These are phyloP conservation scores for Macroteleia sp. DNA, from an alignment of 2,888 invertebrate genomes.

Conservation along the genomic window DNA sequence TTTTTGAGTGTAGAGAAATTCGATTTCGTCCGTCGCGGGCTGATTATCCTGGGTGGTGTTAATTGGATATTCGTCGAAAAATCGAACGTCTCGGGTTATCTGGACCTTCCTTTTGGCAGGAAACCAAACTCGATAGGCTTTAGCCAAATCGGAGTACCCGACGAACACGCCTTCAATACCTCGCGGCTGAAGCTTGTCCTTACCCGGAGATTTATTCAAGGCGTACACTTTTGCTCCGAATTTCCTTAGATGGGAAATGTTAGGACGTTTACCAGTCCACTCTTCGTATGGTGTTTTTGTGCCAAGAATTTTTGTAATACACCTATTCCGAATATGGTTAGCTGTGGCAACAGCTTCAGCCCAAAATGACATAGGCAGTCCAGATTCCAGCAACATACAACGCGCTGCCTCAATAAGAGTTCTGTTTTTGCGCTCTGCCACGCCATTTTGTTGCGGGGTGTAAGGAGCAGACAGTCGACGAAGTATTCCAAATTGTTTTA, in stretches of 20 bases:
- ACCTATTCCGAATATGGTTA: neutral
- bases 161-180: slow-evolving; percentile 25
- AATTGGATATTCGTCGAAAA: neutral
- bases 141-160: neutral
- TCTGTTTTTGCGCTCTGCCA: no score
- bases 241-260: neutral
- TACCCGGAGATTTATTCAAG: slow-evolving; percentile 10
- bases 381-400: no score
- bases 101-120: neutral
- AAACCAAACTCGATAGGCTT: neutral
- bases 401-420: no score
- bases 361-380: neutral
- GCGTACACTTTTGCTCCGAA: slow-evolving; percentile 15
- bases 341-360: neutral
- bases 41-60: neutral
- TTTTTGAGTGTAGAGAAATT: no score
- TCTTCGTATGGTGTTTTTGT: slow-evolving; percentile 1
- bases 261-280: slow-evolving; percentile 5
- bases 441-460: neutral
- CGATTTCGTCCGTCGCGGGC: neutral
- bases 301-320: no score
- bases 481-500: neutral
- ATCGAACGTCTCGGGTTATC: neutral
- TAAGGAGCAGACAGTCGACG: no score
- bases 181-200: slow-evolving; percentile 1